Conservation (phyloP, 2,113 vertebrate species). For the Piliocolobus tephrosceles region DNA sequence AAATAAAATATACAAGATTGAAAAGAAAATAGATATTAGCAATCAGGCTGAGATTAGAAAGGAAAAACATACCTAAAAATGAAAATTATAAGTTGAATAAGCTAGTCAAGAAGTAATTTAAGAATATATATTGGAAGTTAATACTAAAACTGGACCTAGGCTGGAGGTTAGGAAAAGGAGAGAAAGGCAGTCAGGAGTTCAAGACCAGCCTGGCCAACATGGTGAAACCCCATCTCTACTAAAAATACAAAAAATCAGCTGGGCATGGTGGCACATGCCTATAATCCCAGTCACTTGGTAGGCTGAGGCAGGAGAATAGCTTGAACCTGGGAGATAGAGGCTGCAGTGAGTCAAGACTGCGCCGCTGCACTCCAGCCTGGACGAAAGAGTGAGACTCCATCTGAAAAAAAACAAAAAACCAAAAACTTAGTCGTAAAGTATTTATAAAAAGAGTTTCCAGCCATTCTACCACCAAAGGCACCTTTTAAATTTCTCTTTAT, state of each 20-base stretch:
- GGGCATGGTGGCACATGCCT: too few relatives aligned
- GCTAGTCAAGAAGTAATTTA: neutral
- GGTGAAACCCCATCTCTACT: too few relatives aligned
- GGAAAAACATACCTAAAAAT: neutral
- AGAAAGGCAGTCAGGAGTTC: neutral
- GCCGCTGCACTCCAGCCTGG: too few relatives aligned
- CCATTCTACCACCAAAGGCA: neutral
- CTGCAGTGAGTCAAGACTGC: neutral
- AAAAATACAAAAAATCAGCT: too few relatives aligned
- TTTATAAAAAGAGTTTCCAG: neutral
- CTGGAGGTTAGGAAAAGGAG: neutral
- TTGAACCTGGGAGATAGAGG: neutral
- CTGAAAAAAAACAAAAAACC: too few relatives aligned
- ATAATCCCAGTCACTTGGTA: neutral
- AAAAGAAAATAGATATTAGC: neutral
- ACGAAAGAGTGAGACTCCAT: too few relatives aligned
- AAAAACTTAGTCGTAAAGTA: neutral
- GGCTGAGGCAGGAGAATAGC: neutral
- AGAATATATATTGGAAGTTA: neutral
- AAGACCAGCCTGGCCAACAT: too few relatives aligned
- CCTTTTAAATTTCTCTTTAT: neutral
- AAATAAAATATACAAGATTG: neutral
- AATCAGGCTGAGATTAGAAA: neutral
- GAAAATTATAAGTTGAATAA: conserved; percentile 27
- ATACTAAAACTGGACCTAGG: neutral